These are phyloP conservation scores for Cercocebus atys DNA, from an alignment of 2,113 vertebrate species.

Conservation along the genomic window DNA sequence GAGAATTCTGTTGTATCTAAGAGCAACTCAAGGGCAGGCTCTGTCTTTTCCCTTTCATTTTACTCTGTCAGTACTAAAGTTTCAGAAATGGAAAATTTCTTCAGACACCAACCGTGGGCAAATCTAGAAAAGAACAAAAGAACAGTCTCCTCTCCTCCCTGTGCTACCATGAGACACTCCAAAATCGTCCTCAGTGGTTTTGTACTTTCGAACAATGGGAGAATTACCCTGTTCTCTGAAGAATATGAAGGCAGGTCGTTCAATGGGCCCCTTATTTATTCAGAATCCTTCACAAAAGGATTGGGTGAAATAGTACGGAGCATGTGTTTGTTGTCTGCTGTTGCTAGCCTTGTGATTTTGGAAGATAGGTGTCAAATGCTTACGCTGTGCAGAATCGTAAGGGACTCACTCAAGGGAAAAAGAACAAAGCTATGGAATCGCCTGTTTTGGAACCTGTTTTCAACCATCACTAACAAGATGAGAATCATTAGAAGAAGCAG, in stretches of 20 bases:
- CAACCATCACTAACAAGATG: neutral
- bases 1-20: neutral
- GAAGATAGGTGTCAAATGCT: neutral
- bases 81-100: neutral
- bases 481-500: neutral
- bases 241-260: neutral
- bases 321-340: neutral
- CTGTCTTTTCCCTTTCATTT: neutral
- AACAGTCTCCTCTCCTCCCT: neutral
- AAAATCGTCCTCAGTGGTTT: neutral
- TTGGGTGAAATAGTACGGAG: neutral
- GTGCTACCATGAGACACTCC: neutral
- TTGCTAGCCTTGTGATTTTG: neutral
- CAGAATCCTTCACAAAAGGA: neutral
- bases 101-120: neutral
- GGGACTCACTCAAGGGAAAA: neutral
- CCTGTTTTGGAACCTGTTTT: neutral
- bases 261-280: neutral
- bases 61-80: neutral
- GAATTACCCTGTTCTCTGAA: neutral
- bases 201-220: neutral
- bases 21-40: neutral
- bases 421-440: neutral
- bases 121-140: neutral
- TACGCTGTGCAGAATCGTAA: neutral